Evolutionary conservation across 2,888 invertebrate species (phyloP).

Genomic region (Patella ulyssiponensis): DNA sequence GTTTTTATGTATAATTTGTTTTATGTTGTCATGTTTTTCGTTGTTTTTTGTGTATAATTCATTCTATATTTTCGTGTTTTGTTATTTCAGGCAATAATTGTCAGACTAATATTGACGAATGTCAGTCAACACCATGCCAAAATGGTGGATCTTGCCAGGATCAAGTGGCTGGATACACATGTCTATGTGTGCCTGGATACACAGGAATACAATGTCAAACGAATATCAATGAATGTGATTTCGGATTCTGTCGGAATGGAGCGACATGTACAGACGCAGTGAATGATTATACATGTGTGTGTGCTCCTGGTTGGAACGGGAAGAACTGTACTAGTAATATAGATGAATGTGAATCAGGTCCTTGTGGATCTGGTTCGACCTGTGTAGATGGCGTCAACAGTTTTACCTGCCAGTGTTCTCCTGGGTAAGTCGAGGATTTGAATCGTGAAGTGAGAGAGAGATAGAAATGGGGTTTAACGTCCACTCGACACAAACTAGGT

Average conservation of each 20-base stretch:
- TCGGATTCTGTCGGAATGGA: conserved; percentile 37
- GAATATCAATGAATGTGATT: conserved; percentile 45
- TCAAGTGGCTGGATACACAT: conserved; percentile 82
- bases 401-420: conserved; percentile 47
- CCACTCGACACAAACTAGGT: too few species aligned
- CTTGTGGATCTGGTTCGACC: conserved; percentile 49
- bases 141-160: conserved; percentile 94
- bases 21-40: too few species aligned
- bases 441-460: too few species aligned
- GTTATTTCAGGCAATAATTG: conserved; percentile 56
- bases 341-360: conserved; percentile 76
- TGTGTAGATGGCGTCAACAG: conserved; percentile 42
- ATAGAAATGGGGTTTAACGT: too few species aligned
- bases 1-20: too few species aligned
- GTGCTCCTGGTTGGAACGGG: conserved; percentile 71
- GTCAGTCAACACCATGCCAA: conserved; percentile 85
- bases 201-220: conserved; percentile 47
- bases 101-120: conserved; percentile 68
- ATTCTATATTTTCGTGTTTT: too few species aligned
- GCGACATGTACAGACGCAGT: conserved; percentile 42
- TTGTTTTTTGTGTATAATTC: too few species aligned
- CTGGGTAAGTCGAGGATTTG: background rate
- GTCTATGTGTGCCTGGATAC: conserved; percentile 66
- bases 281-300: conserved; percentile 84
- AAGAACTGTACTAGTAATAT: conserved; percentile 84